phyloP scores from a whole-genome alignment of 1,140 invertebrate species.

The Lepidostoma basale region DNA sequence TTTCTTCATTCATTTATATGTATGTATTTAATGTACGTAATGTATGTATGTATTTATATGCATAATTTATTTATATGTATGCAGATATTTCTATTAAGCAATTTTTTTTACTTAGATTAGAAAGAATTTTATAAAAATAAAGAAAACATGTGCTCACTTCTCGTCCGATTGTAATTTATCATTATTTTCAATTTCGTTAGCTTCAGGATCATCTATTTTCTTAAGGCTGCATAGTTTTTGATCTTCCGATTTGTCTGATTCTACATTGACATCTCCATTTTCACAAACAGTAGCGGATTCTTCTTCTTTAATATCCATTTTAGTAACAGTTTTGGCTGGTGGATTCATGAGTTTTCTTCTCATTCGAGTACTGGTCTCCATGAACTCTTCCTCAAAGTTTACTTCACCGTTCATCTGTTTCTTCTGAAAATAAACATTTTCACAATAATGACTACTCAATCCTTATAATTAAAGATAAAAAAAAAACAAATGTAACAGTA shows the following conservation, averaged over 20 bases:
- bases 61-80: too few relatives aligned
- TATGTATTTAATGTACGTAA: too few relatives aligned
- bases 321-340: conserved; percentile 17
- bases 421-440: conserved; percentile 29
- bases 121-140: conserved; percentile 14
- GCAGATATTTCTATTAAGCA: too few relatives aligned
- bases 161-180: conserved; percentile 31
- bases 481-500: too few relatives aligned
- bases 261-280: conserved; percentile 34
- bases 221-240: conserved; percentile 20
- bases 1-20: too few relatives aligned
- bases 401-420: conserved; percentile 31
- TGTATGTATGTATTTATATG: too few relatives aligned
- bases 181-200: conserved; percentile 27
- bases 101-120: too few relatives aligned
- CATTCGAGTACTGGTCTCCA: conserved; percentile 24
- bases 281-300: conserved; percentile 30
- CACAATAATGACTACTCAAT: too few relatives aligned
- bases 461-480: neutral
- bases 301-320: conserved; percentile 40
- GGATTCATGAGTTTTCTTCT: conserved; percentile 9
- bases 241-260: conserved; percentile 39
- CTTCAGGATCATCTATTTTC: conserved; percentile 21
- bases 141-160: conserved; percentile 32
- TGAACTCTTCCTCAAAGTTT: conserved; percentile 31